Evolutionary conservation across 2,888 invertebrate genomes (phyloP).

Genomic region (Gymnoscelis rufifasciata): DNA sequence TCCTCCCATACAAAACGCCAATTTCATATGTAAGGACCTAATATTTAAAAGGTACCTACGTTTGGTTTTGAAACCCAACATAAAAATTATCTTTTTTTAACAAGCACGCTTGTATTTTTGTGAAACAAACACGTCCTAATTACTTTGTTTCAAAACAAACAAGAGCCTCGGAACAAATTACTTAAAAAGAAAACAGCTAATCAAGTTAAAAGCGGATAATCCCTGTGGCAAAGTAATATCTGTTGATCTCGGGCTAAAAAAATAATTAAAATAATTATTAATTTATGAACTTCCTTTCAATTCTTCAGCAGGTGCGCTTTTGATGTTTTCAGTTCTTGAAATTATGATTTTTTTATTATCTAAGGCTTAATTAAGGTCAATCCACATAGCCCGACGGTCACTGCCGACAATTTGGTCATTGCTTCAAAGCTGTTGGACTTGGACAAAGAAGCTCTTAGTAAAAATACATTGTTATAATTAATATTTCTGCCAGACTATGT

Average conservation of each 20-base stretch:
- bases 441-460: too few species aligned
- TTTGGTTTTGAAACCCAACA: too few species aligned
- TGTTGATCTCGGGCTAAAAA: constrained; percentile 23
- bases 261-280: constrained; percentile 27
- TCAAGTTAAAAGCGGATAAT: constrained; percentile 29
- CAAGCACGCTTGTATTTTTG: not conserved
- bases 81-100: not conserved
- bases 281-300: constrained; percentile 25
- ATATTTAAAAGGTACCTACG: too few species aligned
- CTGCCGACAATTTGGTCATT: too few species aligned
- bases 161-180: constrained; percentile 3
- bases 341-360: not conserved
- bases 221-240: constrained; percentile 17
- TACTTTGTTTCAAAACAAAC: not conserved
- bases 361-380: too few species aligned
- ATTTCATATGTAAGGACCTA: too few species aligned
- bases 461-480: too few species aligned
- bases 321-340: not conserved
- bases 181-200: constrained; percentile 14
- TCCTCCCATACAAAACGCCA: too few species aligned
- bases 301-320: constrained; percentile 13
- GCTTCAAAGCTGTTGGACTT: too few species aligned
- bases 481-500: too few species aligned
- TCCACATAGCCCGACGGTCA: too few species aligned
- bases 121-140: not conserved